phyloP scores from a whole-genome alignment of 2,888 invertebrate species.

The Biston stratarius region DNA sequence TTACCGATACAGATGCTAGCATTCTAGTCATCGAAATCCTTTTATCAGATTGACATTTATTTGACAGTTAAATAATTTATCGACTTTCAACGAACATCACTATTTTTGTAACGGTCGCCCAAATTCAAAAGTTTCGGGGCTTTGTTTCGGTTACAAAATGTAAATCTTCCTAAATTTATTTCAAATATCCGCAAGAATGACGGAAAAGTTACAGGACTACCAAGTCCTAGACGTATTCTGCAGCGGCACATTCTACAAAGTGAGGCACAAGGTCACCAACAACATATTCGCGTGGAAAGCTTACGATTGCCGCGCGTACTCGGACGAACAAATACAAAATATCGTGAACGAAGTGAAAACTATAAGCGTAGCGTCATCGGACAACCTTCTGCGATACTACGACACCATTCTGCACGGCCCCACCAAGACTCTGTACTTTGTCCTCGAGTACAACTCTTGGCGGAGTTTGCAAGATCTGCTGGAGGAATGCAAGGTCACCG shows the following conservation, averaged over 20 bases:
- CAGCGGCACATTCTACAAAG: constrained; percentile 83
- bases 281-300: constrained; percentile 84
- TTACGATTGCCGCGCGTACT: constrained; percentile 75
- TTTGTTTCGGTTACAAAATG: constrained; percentile 81
- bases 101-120: constrained; percentile 67
- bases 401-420: constrained; percentile 80
- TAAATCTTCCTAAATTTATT: constrained; percentile 55
- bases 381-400: constrained; percentile 74
- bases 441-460: constrained; percentile 77
- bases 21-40: not conserved
- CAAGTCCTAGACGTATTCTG: constrained; percentile 83
- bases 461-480: constrained; percentile 71
- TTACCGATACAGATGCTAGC: too few species aligned
- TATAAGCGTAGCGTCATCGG: constrained; percentile 70
- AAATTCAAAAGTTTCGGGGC: constrained; percentile 72
- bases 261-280: constrained; percentile 83
- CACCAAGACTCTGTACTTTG: constrained; percentile 80
- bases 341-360: constrained; percentile 77
- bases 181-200: constrained; percentile 58
- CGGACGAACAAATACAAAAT: constrained; percentile 77
- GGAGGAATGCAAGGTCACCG: constrained; percentile 64
- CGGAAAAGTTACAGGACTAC: constrained; percentile 79
- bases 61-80: constrained; percentile 26
- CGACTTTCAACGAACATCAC: constrained; percentile 58
- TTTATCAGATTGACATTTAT: not conserved